Evolutionary conservation across 2,797 vertebrate genomes (phyloP).

Genomic region (Poeciliopsis presidionis): DNA sequence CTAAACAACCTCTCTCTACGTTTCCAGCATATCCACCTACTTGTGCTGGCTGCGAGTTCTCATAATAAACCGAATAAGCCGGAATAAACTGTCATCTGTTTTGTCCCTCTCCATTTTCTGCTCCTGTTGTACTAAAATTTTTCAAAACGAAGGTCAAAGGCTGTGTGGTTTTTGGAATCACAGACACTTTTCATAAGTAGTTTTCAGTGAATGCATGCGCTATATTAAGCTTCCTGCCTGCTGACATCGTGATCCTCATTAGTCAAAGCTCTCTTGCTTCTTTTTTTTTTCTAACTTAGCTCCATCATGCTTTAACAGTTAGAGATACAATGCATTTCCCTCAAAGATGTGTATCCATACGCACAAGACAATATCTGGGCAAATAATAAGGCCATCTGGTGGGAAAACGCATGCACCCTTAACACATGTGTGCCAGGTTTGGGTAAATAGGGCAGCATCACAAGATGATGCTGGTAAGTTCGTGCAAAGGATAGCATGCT

Average conservation of each 20-base stretch:
- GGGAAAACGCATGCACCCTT: conserved; percentile 29
- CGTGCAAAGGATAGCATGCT: conserved; percentile 60
- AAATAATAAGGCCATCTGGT: conserved; percentile 47
- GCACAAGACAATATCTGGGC: conserved; percentile 21
- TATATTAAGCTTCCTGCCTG: conserved; percentile 30
- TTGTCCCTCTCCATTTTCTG: conserved; percentile 6
- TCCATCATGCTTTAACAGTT: conserved; percentile 67
- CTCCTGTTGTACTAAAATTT: conserved; percentile 23
- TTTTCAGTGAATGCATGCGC: not conserved
- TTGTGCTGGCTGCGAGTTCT: conserved; percentile 36
- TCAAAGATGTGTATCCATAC: conserved; percentile 11
- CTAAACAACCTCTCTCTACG: conserved; percentile 44
- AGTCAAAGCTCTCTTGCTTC: conserved; percentile 27
- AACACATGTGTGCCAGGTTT: conserved; percentile 33
- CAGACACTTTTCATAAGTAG: conserved; percentile 16
- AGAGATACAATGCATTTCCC: conserved; percentile 14
- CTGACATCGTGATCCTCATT: conserved; percentile 69
- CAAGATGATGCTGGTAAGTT: conserved; percentile 57
- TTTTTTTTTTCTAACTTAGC: conserved; percentile 52
- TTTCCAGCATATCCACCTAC: conserved; percentile 43
- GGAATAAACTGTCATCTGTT: not conserved
- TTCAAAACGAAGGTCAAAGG: conserved; percentile 19
- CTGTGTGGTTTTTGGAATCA: conserved; percentile 17
- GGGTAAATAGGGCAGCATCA: conserved; percentile 73
- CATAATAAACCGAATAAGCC: not conserved